These are phyloP conservation scores for Megalonaias nervosa DNA, from an alignment of 1,140 invertebrate genomes.

Conservation along the genomic window DNA sequence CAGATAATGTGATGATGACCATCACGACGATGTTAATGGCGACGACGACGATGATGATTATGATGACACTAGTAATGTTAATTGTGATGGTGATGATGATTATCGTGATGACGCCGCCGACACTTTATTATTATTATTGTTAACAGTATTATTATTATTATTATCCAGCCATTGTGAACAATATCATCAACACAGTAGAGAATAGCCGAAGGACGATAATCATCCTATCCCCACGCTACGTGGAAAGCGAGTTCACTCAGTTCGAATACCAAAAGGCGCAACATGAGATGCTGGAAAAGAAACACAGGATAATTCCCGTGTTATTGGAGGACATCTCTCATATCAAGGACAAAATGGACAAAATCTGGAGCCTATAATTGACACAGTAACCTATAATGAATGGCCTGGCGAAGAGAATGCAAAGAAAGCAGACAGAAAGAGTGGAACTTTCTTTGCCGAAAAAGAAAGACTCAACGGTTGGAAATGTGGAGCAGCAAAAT, in stretches of 20 bases:
- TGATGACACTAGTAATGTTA: too few relatives aligned
- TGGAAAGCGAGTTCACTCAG: slow-evolving; percentile 47
- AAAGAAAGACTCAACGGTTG: slow-evolving; percentile 25
- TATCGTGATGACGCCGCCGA: too few relatives aligned
- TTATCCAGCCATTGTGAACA: slow-evolving; percentile 52
- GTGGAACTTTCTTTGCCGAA: slow-evolving; percentile 54
- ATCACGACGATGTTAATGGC: too few relatives aligned
- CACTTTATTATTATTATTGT: too few relatives aligned
- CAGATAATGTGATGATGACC: too few relatives aligned
- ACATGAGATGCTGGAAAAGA: slow-evolving; percentile 52
- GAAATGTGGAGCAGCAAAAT: too few relatives aligned
- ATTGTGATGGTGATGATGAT: too few relatives aligned
- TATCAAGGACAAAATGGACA: slow-evolving; percentile 37
- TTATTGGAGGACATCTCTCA: slow-evolving; percentile 44
- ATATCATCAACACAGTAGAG: slow-evolving; percentile 54
- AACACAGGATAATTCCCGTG: slow-evolving; percentile 53
- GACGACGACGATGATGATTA: too few relatives aligned
- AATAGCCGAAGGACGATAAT: slow-evolving; percentile 56
- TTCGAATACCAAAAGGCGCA: slow-evolving; percentile 56
- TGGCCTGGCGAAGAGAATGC: slow-evolving; percentile 35
- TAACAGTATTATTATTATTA: too few relatives aligned
- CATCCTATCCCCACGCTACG: slow-evolving; percentile 46
- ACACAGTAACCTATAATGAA: slow-evolving; percentile 54
- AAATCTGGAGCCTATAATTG: slow-evolving; percentile 52
- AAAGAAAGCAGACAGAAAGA: slow-evolving; percentile 44